These are phyloP conservation scores for Diabrotica virgifera DNA, from an alignment of 1,140 invertebrate species.

Conservation along the genomic window DNA sequence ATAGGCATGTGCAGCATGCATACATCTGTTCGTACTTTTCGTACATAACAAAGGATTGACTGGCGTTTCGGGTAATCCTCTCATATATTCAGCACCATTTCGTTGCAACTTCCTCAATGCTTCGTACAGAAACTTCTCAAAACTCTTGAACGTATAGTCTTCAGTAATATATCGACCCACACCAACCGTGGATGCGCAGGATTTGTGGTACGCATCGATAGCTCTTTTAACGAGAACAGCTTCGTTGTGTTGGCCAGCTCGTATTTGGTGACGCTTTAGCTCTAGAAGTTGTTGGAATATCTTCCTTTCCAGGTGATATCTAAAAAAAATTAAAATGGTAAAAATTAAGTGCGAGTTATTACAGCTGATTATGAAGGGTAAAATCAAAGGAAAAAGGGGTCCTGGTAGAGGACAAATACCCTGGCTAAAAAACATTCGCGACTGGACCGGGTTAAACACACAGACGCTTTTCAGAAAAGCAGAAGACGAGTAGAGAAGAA, in stretches of 20 bases:
- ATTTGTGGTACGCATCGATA: conserved; percentile 76
- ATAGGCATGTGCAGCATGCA: conserved; percentile 86
- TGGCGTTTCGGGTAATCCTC: conserved; percentile 56
- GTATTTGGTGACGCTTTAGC: conserved; percentile 87
- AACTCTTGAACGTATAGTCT: conserved; percentile 77
- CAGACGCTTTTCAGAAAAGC: too few species aligned
- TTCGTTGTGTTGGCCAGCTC: conserved; percentile 85
- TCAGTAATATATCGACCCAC: conserved; percentile 68
- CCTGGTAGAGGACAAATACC: too few species aligned
- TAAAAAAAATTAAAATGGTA: conserved; percentile 32
- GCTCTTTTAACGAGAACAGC: conserved; percentile 83
- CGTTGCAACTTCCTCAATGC: conserved; percentile 76
- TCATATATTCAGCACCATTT: conserved; percentile 60
- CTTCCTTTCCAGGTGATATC: conserved; percentile 87
- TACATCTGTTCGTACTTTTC: conserved; percentile 80
- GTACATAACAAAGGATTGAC: conserved; percentile 70
- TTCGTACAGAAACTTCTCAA: conserved; percentile 90
- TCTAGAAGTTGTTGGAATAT: conserved; percentile 94
- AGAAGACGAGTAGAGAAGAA: too few species aligned
- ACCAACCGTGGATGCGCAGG: conserved; percentile 66
- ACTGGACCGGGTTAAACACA: too few species aligned
- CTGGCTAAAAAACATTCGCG: too few species aligned
- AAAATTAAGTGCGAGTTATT: background rate
- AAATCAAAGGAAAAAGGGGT: too few species aligned
- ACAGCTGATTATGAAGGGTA: too few species aligned